Percentiles rank a stretch among this genome's conserved stretches.
These are phyloP conservation scores for Eucriotettix oculatus DNA, from an alignment of 2,888 invertebrate species.

Conservation along the genomic window DNA sequence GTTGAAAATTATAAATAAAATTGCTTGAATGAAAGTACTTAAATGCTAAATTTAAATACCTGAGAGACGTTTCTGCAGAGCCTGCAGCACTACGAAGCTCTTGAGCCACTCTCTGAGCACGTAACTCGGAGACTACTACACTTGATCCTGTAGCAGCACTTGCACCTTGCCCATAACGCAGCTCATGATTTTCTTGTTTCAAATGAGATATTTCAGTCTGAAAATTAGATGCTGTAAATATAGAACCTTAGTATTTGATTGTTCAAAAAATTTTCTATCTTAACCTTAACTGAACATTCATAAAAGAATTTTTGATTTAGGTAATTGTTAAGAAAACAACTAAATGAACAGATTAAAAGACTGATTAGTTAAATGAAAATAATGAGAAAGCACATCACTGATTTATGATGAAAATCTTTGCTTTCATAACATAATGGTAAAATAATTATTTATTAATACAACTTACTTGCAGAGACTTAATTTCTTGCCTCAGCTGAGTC, in stretches of 20 bases:
- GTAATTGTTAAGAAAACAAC: background rate
- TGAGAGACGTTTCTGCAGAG: constrained; percentile 45
- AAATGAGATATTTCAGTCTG: constrained; percentile 33
- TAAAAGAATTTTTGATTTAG: background rate
- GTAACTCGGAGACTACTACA: constrained; percentile 7
- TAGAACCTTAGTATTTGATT: background rate
- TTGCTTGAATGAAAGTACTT: background rate
- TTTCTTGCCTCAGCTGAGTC: constrained; percentile 47
- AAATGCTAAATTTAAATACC: constrained; percentile 26
- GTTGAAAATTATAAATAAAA: too few relatives aligned
- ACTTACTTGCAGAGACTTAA: constrained; percentile 48
- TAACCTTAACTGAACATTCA: background rate
- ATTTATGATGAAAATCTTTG: background rate
- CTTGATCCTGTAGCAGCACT: constrained; percentile 6
- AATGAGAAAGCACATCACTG: background rate
- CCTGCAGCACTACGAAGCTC: constrained; percentile 44
- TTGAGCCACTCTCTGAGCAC: constrained; percentile 11
- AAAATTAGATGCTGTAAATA: constrained; percentile 14
- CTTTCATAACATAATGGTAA: too few relatives aligned
- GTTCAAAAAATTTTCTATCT: background rate
- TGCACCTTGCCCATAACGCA: constrained; percentile 30
- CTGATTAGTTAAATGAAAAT: background rate
- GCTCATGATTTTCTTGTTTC: constrained; percentile 32
- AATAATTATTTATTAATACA: background rate
- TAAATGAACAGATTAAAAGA: background rate